Evolutionary conservation across 2,888 invertebrate genomes (phyloP).

Genomic region (Eudemis profundana): DNA sequence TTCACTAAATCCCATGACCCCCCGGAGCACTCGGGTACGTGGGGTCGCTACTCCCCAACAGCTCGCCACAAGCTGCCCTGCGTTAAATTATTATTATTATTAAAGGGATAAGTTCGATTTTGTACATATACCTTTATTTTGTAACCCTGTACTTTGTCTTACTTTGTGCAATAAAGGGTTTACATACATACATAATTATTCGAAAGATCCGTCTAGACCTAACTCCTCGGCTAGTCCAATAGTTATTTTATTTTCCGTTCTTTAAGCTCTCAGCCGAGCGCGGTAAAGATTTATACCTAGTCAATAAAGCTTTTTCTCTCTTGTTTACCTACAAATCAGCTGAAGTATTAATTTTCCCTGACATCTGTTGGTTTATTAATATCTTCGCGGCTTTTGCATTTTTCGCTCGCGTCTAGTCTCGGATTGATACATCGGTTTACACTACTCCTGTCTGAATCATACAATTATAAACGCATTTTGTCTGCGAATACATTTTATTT

Average conservation of each 20-base stretch:
- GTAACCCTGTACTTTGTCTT: too few species aligned
- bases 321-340: conserved; percentile 61
- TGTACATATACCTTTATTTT: too few species aligned
- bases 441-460: conserved; percentile 21
- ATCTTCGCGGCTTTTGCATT: conserved; percentile 31
- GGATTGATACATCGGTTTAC: conserved; percentile 11
- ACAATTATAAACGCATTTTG: background rate
- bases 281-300: conserved; percentile 55
- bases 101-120: too few species aligned
- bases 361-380: conserved; percentile 39
- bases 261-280: background rate
- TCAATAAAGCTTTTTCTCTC: conserved; percentile 47
- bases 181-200: too few species aligned
- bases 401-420: conserved; percentile 27
- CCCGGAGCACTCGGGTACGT: too few species aligned
- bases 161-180: too few species aligned
- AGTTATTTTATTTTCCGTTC: background rate
- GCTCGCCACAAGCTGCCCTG: too few species aligned
- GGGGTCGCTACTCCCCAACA: too few species aligned
- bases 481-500: conserved; percentile 6
- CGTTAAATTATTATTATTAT: background rate
- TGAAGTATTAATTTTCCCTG: conserved; percentile 45
- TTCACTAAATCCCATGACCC: too few species aligned
- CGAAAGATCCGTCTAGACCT: too few species aligned
- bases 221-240: too few species aligned